Evolutionary conservation across 2,113 vertebrate genomes (phyloP).

Genomic region (Rhinoptilus africanus): DNA sequence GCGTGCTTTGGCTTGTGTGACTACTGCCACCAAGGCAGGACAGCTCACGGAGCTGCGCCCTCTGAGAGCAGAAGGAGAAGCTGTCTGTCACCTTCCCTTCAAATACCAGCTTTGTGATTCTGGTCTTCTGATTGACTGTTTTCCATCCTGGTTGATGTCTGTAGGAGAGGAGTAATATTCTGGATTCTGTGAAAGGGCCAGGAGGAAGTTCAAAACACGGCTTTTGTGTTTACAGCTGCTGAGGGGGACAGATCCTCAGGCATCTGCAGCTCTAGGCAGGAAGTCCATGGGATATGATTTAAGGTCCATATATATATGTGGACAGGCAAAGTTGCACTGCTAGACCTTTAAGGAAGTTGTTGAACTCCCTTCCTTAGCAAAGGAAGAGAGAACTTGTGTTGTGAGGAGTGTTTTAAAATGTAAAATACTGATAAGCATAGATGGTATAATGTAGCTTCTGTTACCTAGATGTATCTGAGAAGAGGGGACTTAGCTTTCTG

Average conservation of each 20-base stretch:
- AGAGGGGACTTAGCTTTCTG: not conserved
- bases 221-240: not conserved
- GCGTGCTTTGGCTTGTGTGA: not conserved
- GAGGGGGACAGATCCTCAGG: not conserved
- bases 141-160: rapidly evolving
- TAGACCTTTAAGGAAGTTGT: not conserved
- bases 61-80: not conserved
- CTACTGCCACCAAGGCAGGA: not conserved
- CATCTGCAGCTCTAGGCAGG: not conserved
- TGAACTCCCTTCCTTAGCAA: not conserved
- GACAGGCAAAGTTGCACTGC: not conserved
- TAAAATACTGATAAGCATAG: not conserved
- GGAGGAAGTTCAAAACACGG: not conserved
- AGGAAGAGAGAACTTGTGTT: not conserved
- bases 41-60: not conserved
- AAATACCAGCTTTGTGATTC: not conserved
- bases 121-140: not conserved
- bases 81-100: not conserved
- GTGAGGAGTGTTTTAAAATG: not conserved
- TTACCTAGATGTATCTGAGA: not conserved
- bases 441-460: not conserved
- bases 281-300: not conserved
- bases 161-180: not conserved
- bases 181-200: not conserved
- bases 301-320: not conserved